A percentile compares a stretch with the other conserved stretches of the same genome.
These are phyloP conservation scores for Coreius guichenoti DNA, from an alignment of 2,797 vertebrate genomes.

Conservation along the genomic window DNA sequence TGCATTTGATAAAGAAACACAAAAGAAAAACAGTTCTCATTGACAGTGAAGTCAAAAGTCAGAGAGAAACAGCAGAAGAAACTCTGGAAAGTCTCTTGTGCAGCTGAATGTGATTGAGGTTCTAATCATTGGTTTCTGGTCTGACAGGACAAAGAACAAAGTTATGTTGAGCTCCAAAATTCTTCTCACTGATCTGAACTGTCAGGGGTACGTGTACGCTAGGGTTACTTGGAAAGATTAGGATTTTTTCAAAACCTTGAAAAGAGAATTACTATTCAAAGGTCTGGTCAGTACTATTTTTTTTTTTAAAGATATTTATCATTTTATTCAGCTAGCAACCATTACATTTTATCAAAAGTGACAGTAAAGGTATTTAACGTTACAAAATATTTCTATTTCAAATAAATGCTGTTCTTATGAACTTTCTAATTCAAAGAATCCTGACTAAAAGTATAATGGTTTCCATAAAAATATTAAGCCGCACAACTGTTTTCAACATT, in stretches of 20 bases:
- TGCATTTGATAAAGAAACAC: slow-evolving; percentile 16
- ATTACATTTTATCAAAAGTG: neutral
- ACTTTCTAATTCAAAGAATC: neutral
- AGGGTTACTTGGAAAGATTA: neutral
- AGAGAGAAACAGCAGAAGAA: neutral
- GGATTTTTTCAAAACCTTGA: neutral
- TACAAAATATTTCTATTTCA: neutral
- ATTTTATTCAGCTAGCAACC: neutral
- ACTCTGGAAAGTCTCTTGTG: neutral
- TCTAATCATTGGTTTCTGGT: slow-evolving; percentile 25
- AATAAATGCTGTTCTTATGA: neutral
- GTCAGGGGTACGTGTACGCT: neutral
- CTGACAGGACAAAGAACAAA: neutral
- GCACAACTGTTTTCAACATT: too few relatives aligned
- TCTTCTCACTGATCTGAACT: neutral
- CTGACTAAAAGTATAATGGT: too few relatives aligned
- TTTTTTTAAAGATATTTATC: neutral
- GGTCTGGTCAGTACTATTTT: neutral
- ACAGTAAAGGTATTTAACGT: neutral
- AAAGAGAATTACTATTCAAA: neutral
- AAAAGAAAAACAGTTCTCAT: neutral
- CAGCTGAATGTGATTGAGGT: slow-evolving; percentile 25
- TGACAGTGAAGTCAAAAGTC: slow-evolving; percentile 13
- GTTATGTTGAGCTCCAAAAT: neutral
- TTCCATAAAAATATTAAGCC: too few relatives aligned